Evolutionary conservation across 2,888 invertebrate species (phyloP).

Genomic region (Phorcus lineatus): DNA sequence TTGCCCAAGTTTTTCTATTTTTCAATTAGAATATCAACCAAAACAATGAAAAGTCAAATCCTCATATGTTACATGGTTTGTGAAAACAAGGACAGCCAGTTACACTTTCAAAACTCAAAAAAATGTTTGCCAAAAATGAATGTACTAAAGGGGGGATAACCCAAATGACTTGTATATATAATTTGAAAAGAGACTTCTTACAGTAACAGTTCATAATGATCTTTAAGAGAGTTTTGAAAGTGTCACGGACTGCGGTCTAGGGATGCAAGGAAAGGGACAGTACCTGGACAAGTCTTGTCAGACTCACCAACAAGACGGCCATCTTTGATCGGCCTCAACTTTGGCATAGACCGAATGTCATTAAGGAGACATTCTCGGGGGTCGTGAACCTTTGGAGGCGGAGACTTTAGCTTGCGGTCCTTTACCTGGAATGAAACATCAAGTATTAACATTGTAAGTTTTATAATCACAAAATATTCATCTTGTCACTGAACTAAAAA

Average conservation of each 20-base stretch:
- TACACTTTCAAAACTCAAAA: too few species aligned
- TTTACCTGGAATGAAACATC: conserved; percentile 58
- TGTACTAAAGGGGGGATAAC: too few species aligned
- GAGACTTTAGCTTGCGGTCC: conserved; percentile 60
- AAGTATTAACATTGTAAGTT: not conserved
- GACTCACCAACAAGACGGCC: conserved; percentile 59
- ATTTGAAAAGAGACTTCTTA: too few species aligned
- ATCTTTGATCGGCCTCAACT: conserved; percentile 55
- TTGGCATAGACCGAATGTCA: conserved; percentile 66
- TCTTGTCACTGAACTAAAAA: not conserved
- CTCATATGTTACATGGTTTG: too few species aligned
- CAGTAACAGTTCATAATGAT: too few species aligned
- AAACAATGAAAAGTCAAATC: too few species aligned
- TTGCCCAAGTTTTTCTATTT: too few species aligned
- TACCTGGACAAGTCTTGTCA: conserved; percentile 9
- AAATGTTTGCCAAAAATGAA: too few species aligned
- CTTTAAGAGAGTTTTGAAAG: not conserved
- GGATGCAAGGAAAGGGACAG: conserved; percentile 19
- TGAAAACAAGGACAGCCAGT: too few species aligned
- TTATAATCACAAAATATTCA: not conserved
- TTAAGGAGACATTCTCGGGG: conserved; percentile 66
- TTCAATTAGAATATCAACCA: too few species aligned
- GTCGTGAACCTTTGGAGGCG: conserved; percentile 58
- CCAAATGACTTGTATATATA: too few species aligned
- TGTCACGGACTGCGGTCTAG: not conserved